Conservation (phyloP, 2,797 vertebrate species). For the Hoplostethus mediterraneus region DNA sequence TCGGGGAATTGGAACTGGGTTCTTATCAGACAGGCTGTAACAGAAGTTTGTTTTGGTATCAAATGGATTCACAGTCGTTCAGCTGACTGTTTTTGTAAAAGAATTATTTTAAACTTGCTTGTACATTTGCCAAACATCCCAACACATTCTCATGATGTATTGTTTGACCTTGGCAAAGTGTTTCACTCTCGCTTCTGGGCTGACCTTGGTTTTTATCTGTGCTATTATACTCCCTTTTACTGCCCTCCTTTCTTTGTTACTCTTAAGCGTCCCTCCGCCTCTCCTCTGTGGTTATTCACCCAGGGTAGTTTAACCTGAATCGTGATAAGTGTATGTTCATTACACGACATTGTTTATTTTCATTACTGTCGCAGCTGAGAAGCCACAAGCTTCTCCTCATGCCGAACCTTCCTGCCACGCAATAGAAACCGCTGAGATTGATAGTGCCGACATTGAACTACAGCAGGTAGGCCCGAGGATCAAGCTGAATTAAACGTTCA, state of each 20-base stretch:
- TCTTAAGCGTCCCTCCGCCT: constrained; percentile 8
- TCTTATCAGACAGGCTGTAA: background rate
- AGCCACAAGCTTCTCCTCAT: constrained; percentile 3
- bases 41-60: constrained; percentile 4
- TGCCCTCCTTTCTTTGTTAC: constrained; percentile 41
- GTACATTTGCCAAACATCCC: constrained; percentile 16
- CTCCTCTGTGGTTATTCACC: constrained; percentile 7
- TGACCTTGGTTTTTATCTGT: constrained; percentile 72
- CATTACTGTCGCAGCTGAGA: constrained; percentile 45
- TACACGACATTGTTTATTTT: constrained; percentile 3
- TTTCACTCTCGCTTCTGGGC: constrained; percentile 46
- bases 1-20: background rate
- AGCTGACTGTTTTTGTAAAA: constrained; percentile 1
- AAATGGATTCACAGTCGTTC: constrained; percentile 4
- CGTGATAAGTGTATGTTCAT: background rate
- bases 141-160: constrained; percentile 45
- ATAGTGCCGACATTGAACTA: constrained; percentile 61
- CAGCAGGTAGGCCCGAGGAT: constrained; percentile 59
- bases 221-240: constrained; percentile 55
- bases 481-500: background rate
- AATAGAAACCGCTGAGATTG: constrained; percentile 41
- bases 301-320: background rate
- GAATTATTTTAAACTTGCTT: background rate
- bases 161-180: constrained; percentile 48
- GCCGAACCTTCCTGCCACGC: constrained; percentile 52